These are phyloP conservation scores for Myopa testacea DNA, from an alignment of 2,888 invertebrate species.

Conservation along the genomic window DNA sequence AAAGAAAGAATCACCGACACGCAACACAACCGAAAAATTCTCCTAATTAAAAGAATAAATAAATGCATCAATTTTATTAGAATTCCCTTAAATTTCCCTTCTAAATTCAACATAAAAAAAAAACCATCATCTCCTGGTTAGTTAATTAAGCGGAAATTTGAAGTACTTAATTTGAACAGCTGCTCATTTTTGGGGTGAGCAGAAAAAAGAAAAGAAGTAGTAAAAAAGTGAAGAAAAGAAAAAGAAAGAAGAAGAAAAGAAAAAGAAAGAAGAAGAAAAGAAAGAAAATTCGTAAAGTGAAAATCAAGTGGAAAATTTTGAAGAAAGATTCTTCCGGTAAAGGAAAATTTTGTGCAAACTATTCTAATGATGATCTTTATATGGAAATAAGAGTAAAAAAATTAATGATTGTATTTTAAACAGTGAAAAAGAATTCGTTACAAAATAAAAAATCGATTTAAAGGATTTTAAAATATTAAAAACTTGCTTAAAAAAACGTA, in stretches of 20 bases:
- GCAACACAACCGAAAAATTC: not conserved
- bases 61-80: not conserved
- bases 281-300: not conserved
- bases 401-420: too few species aligned
- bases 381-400: too few species aligned
- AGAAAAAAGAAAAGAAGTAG: not conserved
- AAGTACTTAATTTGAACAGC: conserved; percentile 21
- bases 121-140: not conserved
- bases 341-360: too few species aligned
- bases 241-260: too few species aligned
- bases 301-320: not conserved
- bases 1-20: not conserved
- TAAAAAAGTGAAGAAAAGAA: not conserved
- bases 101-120: not conserved
- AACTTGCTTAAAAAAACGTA: too few species aligned
- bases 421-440: too few species aligned
- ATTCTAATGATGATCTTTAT: too few species aligned
- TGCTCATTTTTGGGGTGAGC: not conserved
- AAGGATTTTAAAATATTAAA: too few species aligned
- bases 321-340: not conserved
- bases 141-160: conserved; percentile 19
- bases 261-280: not conserved
- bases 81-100: conserved; percentile 9
- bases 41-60: not conserved
- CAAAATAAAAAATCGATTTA: too few species aligned